These are phyloP conservation scores for Chaetura pelagica DNA, from an alignment of 2,113 vertebrate species.

Conservation along the genomic window DNA sequence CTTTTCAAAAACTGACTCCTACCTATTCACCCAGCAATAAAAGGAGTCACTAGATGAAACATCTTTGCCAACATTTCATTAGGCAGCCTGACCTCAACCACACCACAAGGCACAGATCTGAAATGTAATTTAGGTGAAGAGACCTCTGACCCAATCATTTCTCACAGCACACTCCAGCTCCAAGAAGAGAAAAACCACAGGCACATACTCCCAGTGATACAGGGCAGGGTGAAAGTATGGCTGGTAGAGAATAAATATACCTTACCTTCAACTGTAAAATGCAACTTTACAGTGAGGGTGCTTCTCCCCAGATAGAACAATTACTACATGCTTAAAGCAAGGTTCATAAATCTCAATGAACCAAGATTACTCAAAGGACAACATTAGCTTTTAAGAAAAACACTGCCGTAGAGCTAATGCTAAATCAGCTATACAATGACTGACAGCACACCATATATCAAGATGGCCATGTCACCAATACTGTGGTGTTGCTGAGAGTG, in stretches of 20 bases:
- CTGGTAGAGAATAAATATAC: neutral
- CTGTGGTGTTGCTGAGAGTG: neutral
- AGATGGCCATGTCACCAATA: neutral
- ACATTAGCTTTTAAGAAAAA: neutral
- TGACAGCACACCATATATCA: neutral
- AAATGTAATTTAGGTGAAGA: neutral
- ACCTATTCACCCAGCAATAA: neutral
- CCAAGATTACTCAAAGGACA: neutral
- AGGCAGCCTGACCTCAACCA: neutral
- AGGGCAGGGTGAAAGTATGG: neutral
- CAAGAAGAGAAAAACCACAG: neutral
- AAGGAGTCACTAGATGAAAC: neutral
- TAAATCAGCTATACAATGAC: neutral
- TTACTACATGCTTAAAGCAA: neutral
- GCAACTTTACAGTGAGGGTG: neutral
- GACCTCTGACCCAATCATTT: neutral
- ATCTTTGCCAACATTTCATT: neutral
- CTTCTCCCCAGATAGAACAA: neutral
- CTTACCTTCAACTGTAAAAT: neutral
- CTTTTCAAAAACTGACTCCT: neutral
- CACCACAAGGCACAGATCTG: neutral
- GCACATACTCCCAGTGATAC: neutral
- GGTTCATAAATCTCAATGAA: neutral
- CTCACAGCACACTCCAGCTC: neutral
- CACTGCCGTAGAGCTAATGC: fast-evolving